Percentiles rank a stretch among this genome's conserved stretches.
Evolutionary conservation across 2,888 invertebrate species (phyloP).

Genomic region (Thereva nobilitata): DNA sequence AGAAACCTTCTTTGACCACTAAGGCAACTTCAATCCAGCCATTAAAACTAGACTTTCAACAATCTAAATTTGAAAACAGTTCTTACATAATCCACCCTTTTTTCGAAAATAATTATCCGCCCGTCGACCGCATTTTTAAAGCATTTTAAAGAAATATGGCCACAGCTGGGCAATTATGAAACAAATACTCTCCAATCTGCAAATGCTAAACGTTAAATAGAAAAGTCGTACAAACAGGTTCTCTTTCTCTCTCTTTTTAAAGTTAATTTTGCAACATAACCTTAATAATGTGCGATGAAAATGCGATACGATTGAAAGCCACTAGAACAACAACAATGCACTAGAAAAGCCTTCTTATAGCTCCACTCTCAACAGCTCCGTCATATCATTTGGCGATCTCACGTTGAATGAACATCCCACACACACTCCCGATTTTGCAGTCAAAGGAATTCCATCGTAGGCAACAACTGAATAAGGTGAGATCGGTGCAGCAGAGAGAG

Average conservation of each 20-base stretch:
- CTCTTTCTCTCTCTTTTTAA: no score
- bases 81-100: no score
- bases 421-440: conserved; percentile 13
- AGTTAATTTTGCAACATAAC: no score
- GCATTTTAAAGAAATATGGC: conserved; percentile 4
- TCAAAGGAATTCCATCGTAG: conserved; percentile 19
- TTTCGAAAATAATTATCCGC: no score
- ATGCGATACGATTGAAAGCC: conserved; percentile 26
- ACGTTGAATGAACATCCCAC: conserved; percentile 29
- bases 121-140: no score
- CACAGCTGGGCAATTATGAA: conserved; percentile 25
- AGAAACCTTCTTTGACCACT: no score
- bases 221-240: conserved; percentile 20
- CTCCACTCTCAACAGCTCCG: neutral
- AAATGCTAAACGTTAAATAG: conserved; percentile 27
- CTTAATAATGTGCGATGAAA: conserved; percentile 24
- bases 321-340: conserved; percentile 25
- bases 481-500: conserved; percentile 1
- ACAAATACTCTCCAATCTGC: conserved; percentile 4
- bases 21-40: no score
- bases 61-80: no score
- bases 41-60: no score
- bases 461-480: neutral
- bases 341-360: conserved; percentile 11
- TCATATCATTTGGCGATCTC: conserved; percentile 28